These are phyloP conservation scores for Synergus itoensis DNA, from an alignment of 2,888 invertebrate genomes.

Conservation along the genomic window DNA sequence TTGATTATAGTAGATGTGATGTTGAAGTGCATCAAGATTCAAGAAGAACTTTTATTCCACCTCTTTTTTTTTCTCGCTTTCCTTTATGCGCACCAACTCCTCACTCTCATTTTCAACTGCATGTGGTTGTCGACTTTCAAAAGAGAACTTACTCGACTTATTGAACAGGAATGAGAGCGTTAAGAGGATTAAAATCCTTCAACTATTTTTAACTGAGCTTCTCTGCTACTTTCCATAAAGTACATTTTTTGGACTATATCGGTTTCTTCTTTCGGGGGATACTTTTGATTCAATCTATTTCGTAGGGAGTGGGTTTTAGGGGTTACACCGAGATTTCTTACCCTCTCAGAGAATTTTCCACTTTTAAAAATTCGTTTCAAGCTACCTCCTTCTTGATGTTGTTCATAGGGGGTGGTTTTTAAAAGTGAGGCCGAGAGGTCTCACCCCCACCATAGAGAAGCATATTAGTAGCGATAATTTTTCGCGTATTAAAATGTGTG, in stretches of 20 bases:
- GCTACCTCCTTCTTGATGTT: no score
- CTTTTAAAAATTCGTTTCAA: no score
- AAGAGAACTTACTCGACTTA: conserved; percentile 23
- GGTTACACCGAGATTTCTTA: no score
- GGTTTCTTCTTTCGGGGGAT: background rate
- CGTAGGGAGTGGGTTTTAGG: no score
- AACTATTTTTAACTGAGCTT: background rate
- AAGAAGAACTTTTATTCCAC: conserved; percentile 15
- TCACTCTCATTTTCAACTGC: background rate
- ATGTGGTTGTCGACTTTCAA: conserved; percentile 16
- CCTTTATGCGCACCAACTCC: conserved; percentile 7
- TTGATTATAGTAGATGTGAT: conserved; percentile 30
- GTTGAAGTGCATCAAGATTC: conserved; percentile 39
- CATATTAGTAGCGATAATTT: no score
- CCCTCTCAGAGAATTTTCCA: no score
- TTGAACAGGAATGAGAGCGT: conserved; percentile 5
- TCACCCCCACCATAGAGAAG: no score
- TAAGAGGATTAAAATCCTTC: conserved; percentile 25
- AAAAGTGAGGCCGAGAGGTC: no score
- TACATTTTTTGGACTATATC: background rate
- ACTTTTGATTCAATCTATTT: background rate
- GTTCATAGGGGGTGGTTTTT: no score
- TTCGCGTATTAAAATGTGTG: no score
- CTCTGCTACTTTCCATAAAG: background rate
- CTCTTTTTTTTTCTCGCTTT: conserved; percentile 12